Conservation (phyloP, 2,797 vertebrate species). For the Muscicapa comitata region DNA sequence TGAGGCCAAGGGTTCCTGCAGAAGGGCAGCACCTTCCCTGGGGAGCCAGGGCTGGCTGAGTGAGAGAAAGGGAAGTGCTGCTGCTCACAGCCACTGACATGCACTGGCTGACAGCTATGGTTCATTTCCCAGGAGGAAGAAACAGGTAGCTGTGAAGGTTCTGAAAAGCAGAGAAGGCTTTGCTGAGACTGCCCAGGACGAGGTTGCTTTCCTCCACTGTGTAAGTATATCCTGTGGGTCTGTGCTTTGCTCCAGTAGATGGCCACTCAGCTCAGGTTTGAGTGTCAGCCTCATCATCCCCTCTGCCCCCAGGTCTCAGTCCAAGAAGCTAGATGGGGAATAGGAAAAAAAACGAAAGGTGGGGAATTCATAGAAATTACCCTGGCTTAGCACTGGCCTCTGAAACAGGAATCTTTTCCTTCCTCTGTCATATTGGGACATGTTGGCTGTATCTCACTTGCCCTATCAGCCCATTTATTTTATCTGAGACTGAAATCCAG, state of each 20-base stretch:
- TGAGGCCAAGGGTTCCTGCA: neutral
- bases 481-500: neutral
- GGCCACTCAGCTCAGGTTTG: neutral
- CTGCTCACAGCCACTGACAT: neutral
- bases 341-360: rapidly evolving
- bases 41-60: neutral
- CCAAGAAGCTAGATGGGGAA: neutral
- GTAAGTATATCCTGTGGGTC: slow-evolving; percentile 51
- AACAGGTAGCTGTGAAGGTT: slow-evolving; percentile 83
- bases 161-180: slow-evolving; percentile 81
- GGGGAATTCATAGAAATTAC: neutral
- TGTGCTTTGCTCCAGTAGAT: neutral
- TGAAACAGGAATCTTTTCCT: neutral
- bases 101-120: neutral
- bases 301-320: neutral
- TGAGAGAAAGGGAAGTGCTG: neutral
- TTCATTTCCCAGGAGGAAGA: slow-evolving; percentile 62
- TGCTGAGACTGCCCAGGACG: slow-evolving; percentile 80
- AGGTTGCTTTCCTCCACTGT: slow-evolving; percentile 80
- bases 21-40: neutral
- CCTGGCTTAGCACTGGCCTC: neutral
- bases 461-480: neutral
- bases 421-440: neutral
- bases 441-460: neutral
- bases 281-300: neutral